A percentile compares a stretch with the other conserved stretches of the same genome.
Conservation (phyloP, 2,113 vertebrate genomes). For the Bostrychus sinensis region DNA sequence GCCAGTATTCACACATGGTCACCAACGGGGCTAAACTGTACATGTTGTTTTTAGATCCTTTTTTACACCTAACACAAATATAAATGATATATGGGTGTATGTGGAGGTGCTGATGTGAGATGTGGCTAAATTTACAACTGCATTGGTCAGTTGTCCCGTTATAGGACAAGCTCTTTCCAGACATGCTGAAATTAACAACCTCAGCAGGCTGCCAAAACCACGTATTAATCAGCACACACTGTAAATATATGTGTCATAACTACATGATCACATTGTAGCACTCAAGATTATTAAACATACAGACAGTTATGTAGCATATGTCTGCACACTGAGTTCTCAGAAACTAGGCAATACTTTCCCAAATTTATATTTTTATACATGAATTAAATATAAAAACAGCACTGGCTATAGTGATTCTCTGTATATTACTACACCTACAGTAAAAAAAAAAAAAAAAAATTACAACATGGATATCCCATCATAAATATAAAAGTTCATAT, state of each 20-base stretch:
- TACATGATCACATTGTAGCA: slow-evolving; percentile 52
- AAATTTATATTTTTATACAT: too few relatives aligned
- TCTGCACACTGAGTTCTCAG: slow-evolving; percentile 21
- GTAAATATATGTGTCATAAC: slow-evolving; percentile 48
- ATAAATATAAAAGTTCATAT: too few relatives aligned
- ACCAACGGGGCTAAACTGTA: slow-evolving; percentile 8
- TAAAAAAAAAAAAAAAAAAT: too few relatives aligned
- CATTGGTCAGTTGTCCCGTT: slow-evolving; percentile 45
- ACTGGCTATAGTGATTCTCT: too few relatives aligned
- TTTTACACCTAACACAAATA: slow-evolving; percentile 11
- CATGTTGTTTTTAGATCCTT: slow-evolving; percentile 27
- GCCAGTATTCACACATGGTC: slow-evolving; percentile 31
- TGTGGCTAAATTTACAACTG: slow-evolving; percentile 64
- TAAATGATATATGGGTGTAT: slow-evolving; percentile 17
- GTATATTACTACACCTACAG: too few relatives aligned
- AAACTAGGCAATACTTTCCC: too few relatives aligned
- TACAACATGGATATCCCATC: too few relatives aligned
- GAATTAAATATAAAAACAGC: too few relatives aligned
- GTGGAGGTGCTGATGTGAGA: slow-evolving; percentile 29
- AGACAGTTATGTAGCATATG: slow-evolving; percentile 40
- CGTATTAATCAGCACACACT: slow-evolving; percentile 58
- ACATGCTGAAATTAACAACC: slow-evolving; percentile 58
- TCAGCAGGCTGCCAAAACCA: slow-evolving; percentile 55
- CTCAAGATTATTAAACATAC: slow-evolving; percentile 37
- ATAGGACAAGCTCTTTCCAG: too few relatives aligned